Base-by-base conservation (phyloP, 2,113 vertebrate genomes). In the Anarhynchus alexandrinus region DNA sequence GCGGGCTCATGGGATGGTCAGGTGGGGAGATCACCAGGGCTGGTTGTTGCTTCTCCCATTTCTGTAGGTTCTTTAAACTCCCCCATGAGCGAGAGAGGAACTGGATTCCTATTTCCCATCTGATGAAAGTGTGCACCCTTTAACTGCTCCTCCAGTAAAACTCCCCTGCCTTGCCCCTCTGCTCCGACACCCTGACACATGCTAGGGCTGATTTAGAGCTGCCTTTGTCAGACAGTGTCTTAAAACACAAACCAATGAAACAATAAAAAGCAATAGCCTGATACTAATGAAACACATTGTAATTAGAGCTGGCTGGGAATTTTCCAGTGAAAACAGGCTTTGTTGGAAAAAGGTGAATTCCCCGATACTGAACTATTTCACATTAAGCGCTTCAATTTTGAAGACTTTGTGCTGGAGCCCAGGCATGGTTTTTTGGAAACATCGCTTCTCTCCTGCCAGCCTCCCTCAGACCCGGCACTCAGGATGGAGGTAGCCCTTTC, bases 191-290 rank as follows among this genome's bases (percentile, higher is more conserved):
- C 57, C 73, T 77, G 58, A 77, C 90, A 77, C 20, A 12, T 86
- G 74, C 79, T 54, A 77, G 74, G 58, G 11, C 73, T 92, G 92
- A 96, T 94, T 85, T 94, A 94, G 88, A 90, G 79, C 79, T 92
- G 82, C 76, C 65, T 90, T 95, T 93, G 86, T 96, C 79, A 95
- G 90, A 36, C 79, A 70, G 79, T 36, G 72, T 86, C 90, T 94
- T 94, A 86, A 94, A 96, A 90, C 72, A 86, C 90, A 93, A 65
- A 78, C 93, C 92, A 90, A 86, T 64, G 90, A 55, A 73, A 93
- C 92, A 86, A 82, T 96, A 91, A 95, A 97, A 92, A 32, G 86
- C 83, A 95, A 86, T 84, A 90, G 88, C 83, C 90, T 95, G 96
- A 86, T 93, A 36, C 90, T 95, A 96, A 94, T 96, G 92, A 92